A percentile compares a stretch with the other conserved stretches of the same genome.
These are phyloP conservation scores for Zosterops pallidus DNA, from an alignment of 2,113 vertebrate genomes.

Conservation along the genomic window DNA sequence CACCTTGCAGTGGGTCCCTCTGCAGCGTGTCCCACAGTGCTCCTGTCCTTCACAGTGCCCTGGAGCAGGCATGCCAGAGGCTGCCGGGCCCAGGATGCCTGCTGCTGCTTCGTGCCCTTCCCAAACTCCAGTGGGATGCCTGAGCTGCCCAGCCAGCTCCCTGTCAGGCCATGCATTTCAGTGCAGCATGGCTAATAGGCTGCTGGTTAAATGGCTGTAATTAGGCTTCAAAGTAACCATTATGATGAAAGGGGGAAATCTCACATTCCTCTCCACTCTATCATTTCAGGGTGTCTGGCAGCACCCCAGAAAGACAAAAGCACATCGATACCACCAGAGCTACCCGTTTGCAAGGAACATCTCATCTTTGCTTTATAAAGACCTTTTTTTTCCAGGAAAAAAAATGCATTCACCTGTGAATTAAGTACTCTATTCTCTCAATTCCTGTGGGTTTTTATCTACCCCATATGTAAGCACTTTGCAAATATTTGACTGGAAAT, in stretches of 20 bases:
- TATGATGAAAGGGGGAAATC: slow-evolving; percentile 57
- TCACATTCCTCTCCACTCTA: slow-evolving; percentile 42
- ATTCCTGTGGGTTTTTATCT: slow-evolving; percentile 45
- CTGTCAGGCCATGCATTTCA: neutral
- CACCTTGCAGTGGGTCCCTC: fast-evolving
- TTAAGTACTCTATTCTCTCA: neutral
- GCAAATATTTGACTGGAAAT: slow-evolving; percentile 51
- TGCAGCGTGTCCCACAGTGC: fast-evolving
- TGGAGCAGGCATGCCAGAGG: neutral
- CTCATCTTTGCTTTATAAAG: neutral
- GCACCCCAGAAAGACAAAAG: slow-evolving; percentile 25
- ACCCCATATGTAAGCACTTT: neutral
- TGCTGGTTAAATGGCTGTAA: slow-evolving; percentile 27
- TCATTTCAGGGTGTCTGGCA: slow-evolving; percentile 48
- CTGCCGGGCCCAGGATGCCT: neutral
- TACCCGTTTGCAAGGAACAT: neutral
- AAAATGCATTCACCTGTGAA: neutral
- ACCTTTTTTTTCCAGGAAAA: neutral
- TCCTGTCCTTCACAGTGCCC: fast-evolving
- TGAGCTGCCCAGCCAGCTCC: neutral
- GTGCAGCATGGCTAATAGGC: slow-evolving; percentile 2
- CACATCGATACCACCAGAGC: neutral
- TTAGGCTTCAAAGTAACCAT: slow-evolving; percentile 65
- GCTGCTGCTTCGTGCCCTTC: neutral
- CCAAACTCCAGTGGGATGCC: neutral